Evolutionary conservation across 2,113 vertebrate species (phyloP), one percentile per base, ranked within the genome.

Genomic region (Bambusicola thoracicus): DNA sequence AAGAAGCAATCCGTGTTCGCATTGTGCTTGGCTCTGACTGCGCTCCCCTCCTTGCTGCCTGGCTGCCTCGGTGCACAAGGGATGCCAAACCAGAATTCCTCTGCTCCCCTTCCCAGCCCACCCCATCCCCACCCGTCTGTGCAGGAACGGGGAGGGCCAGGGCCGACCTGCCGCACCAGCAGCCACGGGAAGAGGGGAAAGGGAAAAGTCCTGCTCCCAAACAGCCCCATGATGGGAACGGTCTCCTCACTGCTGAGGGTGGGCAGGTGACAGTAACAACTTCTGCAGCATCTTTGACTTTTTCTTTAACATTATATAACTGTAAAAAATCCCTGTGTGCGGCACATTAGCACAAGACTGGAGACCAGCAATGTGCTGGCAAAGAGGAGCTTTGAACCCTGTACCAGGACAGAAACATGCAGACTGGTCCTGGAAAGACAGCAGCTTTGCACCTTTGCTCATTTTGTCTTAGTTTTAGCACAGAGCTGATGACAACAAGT

Each of bases 51-150:
- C 87, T 92, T 62, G 68, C 93, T 2, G 51, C 68, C 91, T 87
- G 81, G 89, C 94, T 81, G 87, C 81, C 74, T 86, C 2, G 3
- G 48, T 13, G 27, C 10, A 36, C 1, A 0, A 78, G 66, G 62
- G 81, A 46, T 89, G 94, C 93, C 95, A 95, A 94, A 85, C 94
- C 94, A 67, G 15, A 91, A 95, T 91, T 92, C 93, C 93, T 89
- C 78, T 29, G 85, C 89, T 94, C 89, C 91, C 89, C 95, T 85
- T 69, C 95, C 89, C 93, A 80, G 55, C 89, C 89, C 88, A 91
- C 88, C 92, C 81, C 0, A 24, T 92, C 93, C 88, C 92, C 95
- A 82, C 92, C 79, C 87, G 1, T 30, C 94, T 92, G 87, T 24
- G 86, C 67, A 89, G 92, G 91, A 94, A 85, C 2, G 2, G 86